Evolutionary conservation across 2,113 vertebrate genomes (phyloP), one percentile per base, ranked within the genome.

Genomic region (Philantomba maxwellii): DNA sequence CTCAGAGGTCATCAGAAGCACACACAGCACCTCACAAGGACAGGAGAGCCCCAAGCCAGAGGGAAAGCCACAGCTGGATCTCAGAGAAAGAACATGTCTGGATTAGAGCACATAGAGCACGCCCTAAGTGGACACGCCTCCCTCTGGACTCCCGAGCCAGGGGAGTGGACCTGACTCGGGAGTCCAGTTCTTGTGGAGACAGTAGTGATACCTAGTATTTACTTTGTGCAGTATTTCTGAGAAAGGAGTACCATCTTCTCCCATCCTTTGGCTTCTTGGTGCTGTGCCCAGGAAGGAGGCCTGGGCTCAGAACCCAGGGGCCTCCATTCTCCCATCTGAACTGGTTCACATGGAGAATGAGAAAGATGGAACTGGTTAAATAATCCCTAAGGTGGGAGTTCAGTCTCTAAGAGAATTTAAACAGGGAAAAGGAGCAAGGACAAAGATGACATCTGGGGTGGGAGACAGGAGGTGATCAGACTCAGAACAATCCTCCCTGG

Each of bases 51-150:
- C 15, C 45, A 87, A 45, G 28, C 19, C 81, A 39, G 25, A 45
- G 23, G 39, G 80, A 47, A 62, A 70, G 51, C 45, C 3, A 5
- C 30, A n/a, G 57, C 25, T 7, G 55, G 60, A 30, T 87, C 43
- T 83, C 86, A 39, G 26, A 36, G 70, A 66, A 78, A 83, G 26
- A 70, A 39, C 0, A 1, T 0, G 3, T 60, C 17, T 47, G 57
- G 39, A 33, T 23, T n/a, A 43, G 39, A 57, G n/a, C 60, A 30
- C 30, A 7, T 9, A 60, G 81, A 70, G 60, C 51, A 28, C 0
- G 60, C n/a, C 19, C 60, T 36, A 62, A 11, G 23, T 21, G 6
- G 8, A 47, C 0, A 2, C 1, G 0, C 7, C 19, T 51, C 25
- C 3, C 2, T 13, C 21, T 3, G 19, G n/a, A n/a, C n/a, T 57